Percentiles rank a stretch among this genome's conserved stretches.
Evolutionary conservation across 2,888 invertebrate genomes (phyloP).

Genomic region (Drosophila meridionalis): DNA sequence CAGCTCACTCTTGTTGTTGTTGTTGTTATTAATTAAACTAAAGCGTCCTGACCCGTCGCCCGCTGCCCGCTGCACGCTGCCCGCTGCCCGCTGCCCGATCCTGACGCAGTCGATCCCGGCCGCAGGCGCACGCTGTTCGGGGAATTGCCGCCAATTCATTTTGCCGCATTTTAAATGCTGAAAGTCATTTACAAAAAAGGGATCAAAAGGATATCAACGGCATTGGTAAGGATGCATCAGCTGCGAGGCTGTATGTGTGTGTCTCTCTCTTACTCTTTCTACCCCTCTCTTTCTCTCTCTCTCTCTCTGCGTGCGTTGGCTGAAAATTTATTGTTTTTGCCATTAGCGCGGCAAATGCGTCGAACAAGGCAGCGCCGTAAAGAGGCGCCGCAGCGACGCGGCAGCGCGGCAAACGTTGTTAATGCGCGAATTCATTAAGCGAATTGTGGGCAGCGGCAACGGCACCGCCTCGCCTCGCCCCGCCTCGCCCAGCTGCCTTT

Average conservation of each 20-base stretch:
- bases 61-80: neutral
- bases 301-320: constrained; percentile 26
- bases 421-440: constrained; percentile 77
- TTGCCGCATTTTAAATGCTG: constrained; percentile 78
- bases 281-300: neutral
- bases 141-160: constrained; percentile 77
- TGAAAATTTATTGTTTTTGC: constrained; percentile 75
- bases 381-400: constrained; percentile 13
- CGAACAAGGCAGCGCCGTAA: constrained; percentile 25
- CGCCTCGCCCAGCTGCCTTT: neutral
- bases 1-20: neutral
- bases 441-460: constrained; percentile 41
- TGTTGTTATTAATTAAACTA: constrained; percentile 66
- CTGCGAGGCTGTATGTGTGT: constrained; percentile 26
- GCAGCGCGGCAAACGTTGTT: constrained; percentile 44
- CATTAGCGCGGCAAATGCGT: constrained; percentile 74
- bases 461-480: constrained; percentile 6
- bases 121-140: constrained; percentile 30
- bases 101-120: constrained; percentile 11
- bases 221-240: constrained; percentile 53
- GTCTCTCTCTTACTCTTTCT: neutral
- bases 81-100: constrained; percentile 10
- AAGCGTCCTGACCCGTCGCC: constrained; percentile 48
- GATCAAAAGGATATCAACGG: constrained; percentile 74
- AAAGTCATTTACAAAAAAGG: constrained; percentile 76